phyloP scores from a whole-genome alignment of 2,888 invertebrate species.

The Tribolium freemani region DNA sequence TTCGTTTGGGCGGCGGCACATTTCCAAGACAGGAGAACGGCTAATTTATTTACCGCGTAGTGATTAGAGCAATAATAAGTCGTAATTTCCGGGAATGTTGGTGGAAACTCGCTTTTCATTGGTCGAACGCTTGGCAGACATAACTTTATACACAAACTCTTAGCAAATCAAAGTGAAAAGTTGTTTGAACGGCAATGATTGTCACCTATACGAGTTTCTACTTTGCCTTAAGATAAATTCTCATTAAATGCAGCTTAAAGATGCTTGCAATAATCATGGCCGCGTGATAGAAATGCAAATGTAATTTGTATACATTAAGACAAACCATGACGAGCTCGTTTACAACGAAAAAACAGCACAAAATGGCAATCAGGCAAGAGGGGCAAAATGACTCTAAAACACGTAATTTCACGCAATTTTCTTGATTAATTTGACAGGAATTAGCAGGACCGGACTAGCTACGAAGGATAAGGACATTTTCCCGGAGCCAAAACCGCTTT shows the following conservation, averaged over 20 bases:
- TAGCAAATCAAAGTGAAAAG: conserved; percentile 44
- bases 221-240: conserved; percentile 34
- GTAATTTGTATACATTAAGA: conserved; percentile 21
- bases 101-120: conserved; percentile 40
- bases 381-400: not conserved
- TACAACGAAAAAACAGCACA: not conserved
- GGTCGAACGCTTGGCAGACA: conserved; percentile 33
- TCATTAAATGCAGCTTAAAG: conserved; percentile 37
- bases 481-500: no score
- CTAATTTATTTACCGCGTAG: conserved; percentile 45
- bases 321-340: not conserved
- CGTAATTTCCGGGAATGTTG: conserved; percentile 47
- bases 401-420: no score
- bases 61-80: conserved; percentile 43
- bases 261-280: conserved; percentile 20
- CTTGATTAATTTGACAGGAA: not conserved
- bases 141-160: conserved; percentile 28
- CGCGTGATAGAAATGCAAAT: conserved; percentile 27
- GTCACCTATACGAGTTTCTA: conserved; percentile 35
- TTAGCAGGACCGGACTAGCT: not conserved
- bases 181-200: conserved; percentile 42
- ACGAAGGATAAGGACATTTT: no score
- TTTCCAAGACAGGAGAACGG: conserved; percentile 44
- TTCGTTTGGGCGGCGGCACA: conserved; percentile 42
- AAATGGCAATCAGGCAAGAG: not conserved